A percentile compares a stretch with the other conserved stretches of the same genome.
Evolutionary conservation across 2,113 vertebrate genomes (phyloP).

Genomic region (western clawed frog (Xenopus tropicalis)): UCB_Xtro_10.0 CM004445.2:134255501-134256000

Average conservation of each 20-base stretch:
- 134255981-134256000: conserved; percentile 84
- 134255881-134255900: background rate
- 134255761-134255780: conserved; percentile 92
- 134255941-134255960: too few species aligned
- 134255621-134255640: too few species aligned
- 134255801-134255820: conserved; percentile 90
- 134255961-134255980: conserved; percentile 80
- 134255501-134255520: too few species aligned
- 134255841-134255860: conserved; percentile 80
- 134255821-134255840: conserved; percentile 90
- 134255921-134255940: too few species aligned
- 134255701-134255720: conserved; percentile 85
- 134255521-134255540: too few species aligned
- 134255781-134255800: conserved; percentile 86
- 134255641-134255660: too few species aligned
- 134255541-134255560: too few species aligned
- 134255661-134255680: too few species aligned
- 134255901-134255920: too few species aligned
- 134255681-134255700: background rate
- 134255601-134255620: too few species aligned
- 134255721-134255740: conserved; percentile 92
- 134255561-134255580: too few species aligned
- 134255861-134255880: conserved; percentile 88
- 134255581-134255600: too few species aligned
- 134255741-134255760: conserved; percentile 94